Base-by-base conservation (phyloP, 2,797 vertebrate species). In the Chloroceryle inda region DNA sequence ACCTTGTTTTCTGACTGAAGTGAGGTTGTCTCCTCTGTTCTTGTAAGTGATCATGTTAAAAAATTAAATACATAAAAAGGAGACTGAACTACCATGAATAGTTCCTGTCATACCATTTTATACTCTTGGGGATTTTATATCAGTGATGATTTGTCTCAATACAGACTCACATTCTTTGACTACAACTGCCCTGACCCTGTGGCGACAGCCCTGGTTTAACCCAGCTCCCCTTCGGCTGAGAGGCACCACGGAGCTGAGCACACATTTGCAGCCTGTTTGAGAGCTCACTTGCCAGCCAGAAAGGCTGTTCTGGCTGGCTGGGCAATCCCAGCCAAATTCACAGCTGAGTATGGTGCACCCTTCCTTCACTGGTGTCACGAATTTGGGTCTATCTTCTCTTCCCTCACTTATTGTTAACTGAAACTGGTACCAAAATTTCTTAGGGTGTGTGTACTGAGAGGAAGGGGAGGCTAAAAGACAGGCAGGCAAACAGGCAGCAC, bases 281-380 rank as follows among this genome's bases (percentile, higher is more conserved):
- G 3, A 55, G 55, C 35, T 73, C 42, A 2, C 42, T 84, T 85
- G 71, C 91, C 92, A 81, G 71, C 53, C 64, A 84, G 35, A 81
- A 86, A 76, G 59, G 24, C 59, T 85, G n/a, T 40, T 27, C 74
- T 85, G 27, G 17, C 63, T 85, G 84, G 29, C 38, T 1, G 5
- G 27, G 24, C 3, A 0, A 33, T 33, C 75, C 45, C 55, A 85
- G 87, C 72, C 89, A 96, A 92, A 63, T 31, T 35, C 89, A 94
- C 84, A 89, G 67, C 72, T 55, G 75, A 85, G 10, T 82, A 89
- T 87, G 67, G 71, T 29, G 0, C 0, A 7, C 15, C 13, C 10
- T 89, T 92, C 40, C 64, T 44, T 91, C 63, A 76, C 63, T 33
- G 50, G 31, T 50, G 80, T 89, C 81, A 87, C 84, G 89, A 76